Base-by-base conservation (phyloP, 2,797 vertebrate species). In the Mormyrops attenuatus region DNA sequence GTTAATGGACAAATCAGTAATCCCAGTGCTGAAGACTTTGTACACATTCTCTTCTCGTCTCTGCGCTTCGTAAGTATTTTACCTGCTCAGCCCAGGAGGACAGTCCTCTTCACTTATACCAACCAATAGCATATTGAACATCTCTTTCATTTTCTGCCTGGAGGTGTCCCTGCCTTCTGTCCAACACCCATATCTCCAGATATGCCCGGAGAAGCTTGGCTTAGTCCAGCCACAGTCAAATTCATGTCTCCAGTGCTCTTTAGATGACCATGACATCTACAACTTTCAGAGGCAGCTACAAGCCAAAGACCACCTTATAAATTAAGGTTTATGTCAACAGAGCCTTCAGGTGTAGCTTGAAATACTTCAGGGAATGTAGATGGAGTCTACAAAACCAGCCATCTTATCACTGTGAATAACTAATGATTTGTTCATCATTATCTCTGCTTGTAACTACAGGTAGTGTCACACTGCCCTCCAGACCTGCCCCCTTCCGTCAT, bases 1-100 rank as follows among this genome's bases (percentile, higher is more conserved):
- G 93, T 96, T 85, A 92, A 95, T 0, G 91, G 92, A 6, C 0
- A 1, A 0, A 92, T 97, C 88, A n/a, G 0, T 4, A 90, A 90
- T 0, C 96, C 96, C 2, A 91, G 82, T 11, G 93, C 95, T 73
- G 0, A 47, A 0, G 95, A 96, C 1, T 95, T 93, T 90, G 92
- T 97, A 80, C 95, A 91, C 22, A 92, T 96, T 90, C 66, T 98
- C 88, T 97, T 98, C 93, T 34, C 5, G 0, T 44, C 44, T 73
- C 90, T 98, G 38, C 22, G 13, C 22, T 89, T 57, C 38, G 97
- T 97, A 93, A 97, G 96, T 90, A 52, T 86, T 6, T 4, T 3
- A n/a, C 22, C 52, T 50, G 22, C 41, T 30, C 22, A 15, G 13
- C 17, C 50, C 85, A 41, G 15, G 30, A 57, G 22, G n/a, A 55